These are phyloP conservation scores for Threskiornis aethiopicus DNA, from an alignment of 2,797 vertebrate species.

Conservation along the genomic window DNA sequence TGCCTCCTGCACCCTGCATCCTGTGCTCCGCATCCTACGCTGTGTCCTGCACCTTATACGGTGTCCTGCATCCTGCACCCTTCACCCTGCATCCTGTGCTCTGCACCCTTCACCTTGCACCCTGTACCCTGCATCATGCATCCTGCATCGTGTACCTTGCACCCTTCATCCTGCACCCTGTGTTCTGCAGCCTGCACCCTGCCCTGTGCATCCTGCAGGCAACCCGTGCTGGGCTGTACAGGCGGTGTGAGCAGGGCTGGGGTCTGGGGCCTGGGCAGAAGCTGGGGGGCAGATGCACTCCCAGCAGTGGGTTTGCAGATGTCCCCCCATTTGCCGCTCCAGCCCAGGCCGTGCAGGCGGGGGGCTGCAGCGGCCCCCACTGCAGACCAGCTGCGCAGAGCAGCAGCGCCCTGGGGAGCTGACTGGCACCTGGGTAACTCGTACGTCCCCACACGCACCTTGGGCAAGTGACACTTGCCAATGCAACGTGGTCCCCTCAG, in stretches of 20 bases:
- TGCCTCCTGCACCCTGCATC: background rate
- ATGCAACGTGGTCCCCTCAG: background rate
- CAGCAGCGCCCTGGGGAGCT: background rate
- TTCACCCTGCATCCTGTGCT: too few species aligned
- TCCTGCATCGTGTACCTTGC: too few species aligned
- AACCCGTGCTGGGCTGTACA: background rate
- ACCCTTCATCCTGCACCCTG: too few species aligned
- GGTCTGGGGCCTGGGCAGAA: background rate
- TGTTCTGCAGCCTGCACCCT: background rate
- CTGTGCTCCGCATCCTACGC: too few species aligned
- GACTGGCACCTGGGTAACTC: background rate
- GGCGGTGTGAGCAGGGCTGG: background rate
- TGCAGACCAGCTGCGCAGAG: background rate
- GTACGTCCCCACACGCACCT: rapidly evolving
- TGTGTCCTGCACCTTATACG: too few species aligned
- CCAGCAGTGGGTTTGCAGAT: background rate
- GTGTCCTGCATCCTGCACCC: too few species aligned
- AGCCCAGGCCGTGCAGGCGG: too few species aligned
- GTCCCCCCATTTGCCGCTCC: background rate
- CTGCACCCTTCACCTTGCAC: too few species aligned
- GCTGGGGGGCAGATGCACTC: background rate
- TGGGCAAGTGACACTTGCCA: background rate
- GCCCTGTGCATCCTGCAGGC: background rate
- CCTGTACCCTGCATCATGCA: too few species aligned
- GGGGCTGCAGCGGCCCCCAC: background rate